Conservation (phyloP, 1,140 invertebrate species). For the Apis cerana region DNA sequence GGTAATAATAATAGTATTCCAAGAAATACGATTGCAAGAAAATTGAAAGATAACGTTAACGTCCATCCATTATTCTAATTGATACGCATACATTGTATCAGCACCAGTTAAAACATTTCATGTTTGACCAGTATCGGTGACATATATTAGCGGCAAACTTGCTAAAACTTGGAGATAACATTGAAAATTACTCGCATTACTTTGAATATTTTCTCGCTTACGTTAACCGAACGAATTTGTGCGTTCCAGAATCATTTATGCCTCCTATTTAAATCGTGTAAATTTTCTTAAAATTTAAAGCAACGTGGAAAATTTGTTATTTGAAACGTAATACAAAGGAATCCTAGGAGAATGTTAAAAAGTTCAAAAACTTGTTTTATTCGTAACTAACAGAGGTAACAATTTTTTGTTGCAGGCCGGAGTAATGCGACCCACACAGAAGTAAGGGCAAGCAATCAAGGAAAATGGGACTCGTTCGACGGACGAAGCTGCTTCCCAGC, state of each 20-base stretch:
- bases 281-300: no score
- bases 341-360: no score
- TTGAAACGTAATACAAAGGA: no score
- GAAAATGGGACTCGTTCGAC: constrained; percentile 67
- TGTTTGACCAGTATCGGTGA: background rate
- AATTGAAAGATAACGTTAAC: constrained; percentile 6
- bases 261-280: no score
- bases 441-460: constrained; percentile 60
- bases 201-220: background rate
- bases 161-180: background rate
- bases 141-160: background rate
- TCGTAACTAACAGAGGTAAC: no score
- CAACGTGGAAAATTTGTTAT: no score
- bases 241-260: background rate
- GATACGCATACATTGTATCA: constrained; percentile 11
- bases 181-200: background rate
- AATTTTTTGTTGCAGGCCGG: constrained; percentile 69
- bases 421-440: constrained; percentile 70
- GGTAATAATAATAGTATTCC: background rate
- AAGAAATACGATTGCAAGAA: background rate
- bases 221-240: background rate
- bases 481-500: constrained; percentile 56
- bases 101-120: background rate
- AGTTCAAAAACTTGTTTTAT: no score
- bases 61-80: constrained; percentile 6